Base-by-base conservation (phyloP, 1,140 invertebrate species). In the Eupristina koningsbergeri region DNA sequence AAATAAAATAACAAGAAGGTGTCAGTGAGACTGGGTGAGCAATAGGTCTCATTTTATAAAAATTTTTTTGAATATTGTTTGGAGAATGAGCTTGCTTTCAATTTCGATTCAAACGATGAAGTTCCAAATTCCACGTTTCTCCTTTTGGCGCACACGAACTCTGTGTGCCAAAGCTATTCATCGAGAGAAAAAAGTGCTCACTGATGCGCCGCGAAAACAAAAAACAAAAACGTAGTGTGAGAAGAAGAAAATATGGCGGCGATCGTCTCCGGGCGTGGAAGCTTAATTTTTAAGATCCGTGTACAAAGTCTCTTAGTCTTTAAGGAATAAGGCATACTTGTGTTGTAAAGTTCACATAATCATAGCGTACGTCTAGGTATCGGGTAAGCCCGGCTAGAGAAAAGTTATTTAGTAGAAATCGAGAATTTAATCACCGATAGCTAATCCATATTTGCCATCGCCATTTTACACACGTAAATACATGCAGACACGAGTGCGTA, bases 331-430 rank as follows among this genome's bases (percentile, higher is more conserved):
- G 76, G 76, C 80, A 82, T 90, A 90, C 90, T 92, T 92, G 91
- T 92, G 91, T 92, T 92, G 91, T 92, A 92, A 92, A 92, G 89
- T 92, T 92, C 90, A 92, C 90, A 90, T 92, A 92, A 92, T 91
- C 91, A 91, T 92, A 92, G 91, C 88, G 87, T 85, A 82, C 61
- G 74, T 91, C 90, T 92, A 92, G 90, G 87, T 92, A 92, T 87
- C 86, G 89, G 88, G 87, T 89, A 90, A 89, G 87, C 87, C 86
- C 87, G 87, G 80, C 85, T 89, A 86, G 87, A 87, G 61, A 86
- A 87, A 85, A 87, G 41, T 50, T 85, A 81, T 87, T 86, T 89
- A 87, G 89, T 91, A 91, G 90, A 90, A 88, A 89, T 86, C 88
- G 88, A 91, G 86, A 91, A 91, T 91, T 91, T 90, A 91, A 91